Evolutionary conservation across 2,797 vertebrate genomes (phyloP), one percentile per base, ranked within the genome.

Genomic region (Karalla daura): DNA sequence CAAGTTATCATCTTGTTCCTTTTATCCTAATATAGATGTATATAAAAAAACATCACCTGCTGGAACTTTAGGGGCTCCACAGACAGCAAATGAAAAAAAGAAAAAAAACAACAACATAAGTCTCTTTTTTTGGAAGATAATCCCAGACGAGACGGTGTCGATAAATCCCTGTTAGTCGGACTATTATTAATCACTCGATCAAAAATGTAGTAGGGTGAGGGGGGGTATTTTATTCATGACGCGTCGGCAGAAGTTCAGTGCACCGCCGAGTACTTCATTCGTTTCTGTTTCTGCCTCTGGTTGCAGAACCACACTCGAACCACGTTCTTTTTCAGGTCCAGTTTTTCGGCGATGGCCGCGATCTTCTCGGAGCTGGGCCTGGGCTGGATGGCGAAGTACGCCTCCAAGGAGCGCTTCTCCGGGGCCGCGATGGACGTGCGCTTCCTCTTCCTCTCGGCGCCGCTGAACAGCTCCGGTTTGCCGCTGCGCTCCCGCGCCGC

Each of bases 241-340:
- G 76, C 47, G 72, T 70, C n/a, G n/a, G n/a, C n/a, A n/a, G 53
- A 66, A 85, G 65, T 40, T 95, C 95, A 97, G 88, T 96, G 96
- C 74, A 93, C 94, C 30, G 96, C 96, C 0, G 96, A 96, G 85
- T 96, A 97, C 85, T 97, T 97, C 96, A 97, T 97, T 85, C 96
- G 91, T 89, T 97, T 97, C 91, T 97, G 96, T 90, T 97, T 97
- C 85, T 97, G 96, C 83, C 96, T 90, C 89, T 97, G 96, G 89
- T 97, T 97, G 85, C 96, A 97, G 85, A 97, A 97, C 96, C 96
- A 97, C 75, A 97, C 96, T 50, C 96, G 92, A 79, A 97, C 96
- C 85, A 97, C 96, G 51, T 97, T 97, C 91, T 97, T 97, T 90
- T 97, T 96, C 78, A 97, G 93, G 91, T 97, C 96, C 89, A 97